Evolutionary conservation across 2,797 vertebrate genomes (phyloP).

Genomic region (Echiichthys vipera): DNA sequence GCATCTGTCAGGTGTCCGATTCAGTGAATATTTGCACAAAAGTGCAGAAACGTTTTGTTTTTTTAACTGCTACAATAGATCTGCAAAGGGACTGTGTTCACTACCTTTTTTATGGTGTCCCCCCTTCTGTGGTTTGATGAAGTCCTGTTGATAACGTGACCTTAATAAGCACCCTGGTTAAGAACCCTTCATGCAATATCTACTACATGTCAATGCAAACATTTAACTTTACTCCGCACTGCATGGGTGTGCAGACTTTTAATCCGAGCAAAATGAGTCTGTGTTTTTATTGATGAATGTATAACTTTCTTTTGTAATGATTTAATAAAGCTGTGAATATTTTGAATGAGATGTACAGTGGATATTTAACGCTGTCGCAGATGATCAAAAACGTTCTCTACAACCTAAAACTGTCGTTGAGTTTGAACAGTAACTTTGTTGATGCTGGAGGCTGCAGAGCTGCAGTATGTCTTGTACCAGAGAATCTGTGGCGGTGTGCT

Average conservation of each 20-base stretch:
- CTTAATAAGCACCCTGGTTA: conserved; percentile 14
- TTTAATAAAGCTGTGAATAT: conserved; percentile 87
- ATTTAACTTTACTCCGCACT: conserved; percentile 54
- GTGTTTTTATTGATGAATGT: conserved; percentile 77
- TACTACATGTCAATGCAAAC: conserved; percentile 33
- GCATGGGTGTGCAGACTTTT: conserved; percentile 72
- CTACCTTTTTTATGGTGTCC: conserved; percentile 18
- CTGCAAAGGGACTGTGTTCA: conserved; percentile 57
- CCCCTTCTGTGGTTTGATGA: conserved; percentile 29
- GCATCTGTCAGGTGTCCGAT: conserved; percentile 32
- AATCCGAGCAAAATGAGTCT: conserved; percentile 45
- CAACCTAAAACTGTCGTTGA: background rate
- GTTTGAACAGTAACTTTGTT: background rate
- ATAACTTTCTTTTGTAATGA: conserved; percentile 71
- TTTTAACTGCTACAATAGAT: conserved; percentile 34
- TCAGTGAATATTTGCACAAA: conserved; percentile 60
- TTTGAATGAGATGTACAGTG: conserved; percentile 46
- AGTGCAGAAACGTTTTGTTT: conserved; percentile 23
- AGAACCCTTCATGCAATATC: conserved; percentile 34
- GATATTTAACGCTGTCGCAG: background rate
- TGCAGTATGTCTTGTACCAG: conserved; percentile 57
- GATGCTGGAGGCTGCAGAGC: conserved; percentile 13
- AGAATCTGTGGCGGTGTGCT: conserved; percentile 20
- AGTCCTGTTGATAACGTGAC: conserved; percentile 28
- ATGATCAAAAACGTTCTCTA: background rate